Evolutionary conservation across 1,140 invertebrate genomes (phyloP), one percentile per base, ranked within the genome.

Genomic region (Cyrtorhinus lividipennis): DNA sequence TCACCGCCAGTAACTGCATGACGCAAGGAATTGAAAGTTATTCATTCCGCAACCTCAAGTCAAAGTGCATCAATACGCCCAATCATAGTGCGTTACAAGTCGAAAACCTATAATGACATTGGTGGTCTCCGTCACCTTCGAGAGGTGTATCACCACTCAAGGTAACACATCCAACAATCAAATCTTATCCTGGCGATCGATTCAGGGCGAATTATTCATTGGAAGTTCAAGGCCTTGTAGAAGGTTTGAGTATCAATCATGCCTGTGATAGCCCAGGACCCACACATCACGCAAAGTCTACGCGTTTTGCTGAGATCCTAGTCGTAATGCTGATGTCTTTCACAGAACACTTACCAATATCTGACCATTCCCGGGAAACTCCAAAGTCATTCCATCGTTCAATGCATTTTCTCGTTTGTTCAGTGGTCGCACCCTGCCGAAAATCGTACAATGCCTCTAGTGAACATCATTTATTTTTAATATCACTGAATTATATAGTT

Each of bases 291-390:
- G 5, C 15, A 38, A 15, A 38, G 15, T 15, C 5, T 8, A 38
- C 30, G 5, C 5, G 5, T 38, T 15, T 38, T 38, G 5, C 15
- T 8, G 15, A 38, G 5, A 5, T 38, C 5, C 30, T 15, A 38
- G 5, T 38, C 30, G 5, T 38, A 38, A 38, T 38, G 5, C 15
- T 38, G 5, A 8, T 38, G 15, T 38, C 15, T 38, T 15, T 15
- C 30, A 38, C 5, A 8, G 15, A 38, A 22, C 67, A 76, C 79
- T 81, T 71, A 87, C 80, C 67, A 83, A 73, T 67, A 88, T 81
- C 75, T 88, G 87, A 1, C 86, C 87, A 69, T 83, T 84, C 30
- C 86, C 86, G 1, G 86, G 86, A 74, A 88, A 88, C 69, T 87
- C 81, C 13, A 87, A 71, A 24, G 83, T 80, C 24, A 76, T 72